Evolutionary conservation across 2,797 vertebrate genomes (phyloP), one percentile per base, ranked within the genome.

Genomic region (Coilia nasus): DNA sequence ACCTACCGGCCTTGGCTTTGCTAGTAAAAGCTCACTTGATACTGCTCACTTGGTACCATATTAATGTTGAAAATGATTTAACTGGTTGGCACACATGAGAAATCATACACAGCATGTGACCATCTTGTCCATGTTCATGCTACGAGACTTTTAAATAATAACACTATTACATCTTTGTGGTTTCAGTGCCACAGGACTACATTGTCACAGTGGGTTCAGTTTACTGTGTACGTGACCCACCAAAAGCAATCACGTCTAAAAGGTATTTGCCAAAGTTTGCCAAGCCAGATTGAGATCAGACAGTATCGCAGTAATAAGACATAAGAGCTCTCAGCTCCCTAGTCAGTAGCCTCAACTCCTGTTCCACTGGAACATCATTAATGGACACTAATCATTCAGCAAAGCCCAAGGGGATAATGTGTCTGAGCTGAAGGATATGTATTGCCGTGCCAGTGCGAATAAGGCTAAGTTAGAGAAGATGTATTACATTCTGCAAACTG

Each of bases 241-340:
- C 67, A 35, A 75, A 35, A 75, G 67, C 67, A 75, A 35, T 75
- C 17, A 41, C 71, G 31, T 21, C 35, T 78, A 78, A 78, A 78
- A 78, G 31, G 71, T 35, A 44, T 41, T 78, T 44, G 35, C 71
- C 35, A 44, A 44, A 41, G 28, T 17, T 78, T 44, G 35, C 71
- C 35, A 44, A 44, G 17, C 31, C 41, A 21, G 19, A 19, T 11
- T 78, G 71, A 44, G 71, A 78, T 41, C 19, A 78, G 41, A 78
- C 35, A 41, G 35, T 41, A 41, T 41, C 35, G 35, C 35, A 44
- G 15, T 41, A 35, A 78, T 44, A 44, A 78, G 44, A 17, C 35
- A 21, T 19, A 9, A 9, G 12, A n/a, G 71, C 71, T 19, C 35
- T 15, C 15, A 31, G 50, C 15, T 12, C 35, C 35, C 7, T 21